These are phyloP conservation scores for Branchellion lobata DNA, from an alignment of 2,888 invertebrate genomes.

Conservation along the genomic window DNA sequence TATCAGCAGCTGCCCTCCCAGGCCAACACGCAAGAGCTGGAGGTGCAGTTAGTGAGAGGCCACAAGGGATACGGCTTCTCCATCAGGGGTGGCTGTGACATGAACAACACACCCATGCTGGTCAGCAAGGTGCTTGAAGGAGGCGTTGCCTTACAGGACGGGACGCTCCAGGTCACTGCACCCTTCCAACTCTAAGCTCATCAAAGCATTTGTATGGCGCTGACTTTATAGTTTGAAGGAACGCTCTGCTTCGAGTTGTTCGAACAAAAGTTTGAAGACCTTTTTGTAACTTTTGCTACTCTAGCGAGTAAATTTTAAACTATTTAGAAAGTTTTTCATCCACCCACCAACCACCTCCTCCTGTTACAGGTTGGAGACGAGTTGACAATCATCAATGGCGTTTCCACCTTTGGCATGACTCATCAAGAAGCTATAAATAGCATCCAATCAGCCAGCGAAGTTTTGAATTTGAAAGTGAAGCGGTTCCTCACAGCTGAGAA, in stretches of 20 bases:
- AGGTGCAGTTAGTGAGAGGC: conserved; percentile 70
- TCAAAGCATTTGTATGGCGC: neutral
- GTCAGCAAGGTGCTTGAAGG: conserved; percentile 72
- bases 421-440: conserved; percentile 74
- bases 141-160: conserved; percentile 63
- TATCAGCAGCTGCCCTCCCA: neutral
- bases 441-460: conserved; percentile 70
- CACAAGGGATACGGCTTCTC: conserved; percentile 74
- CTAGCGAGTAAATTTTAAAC: neutral
- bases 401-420: conserved; percentile 72
- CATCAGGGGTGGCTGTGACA: conserved; percentile 74
- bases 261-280: too few species aligned
- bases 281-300: too few species aligned
- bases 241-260: neutral
- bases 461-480: conserved; percentile 66
- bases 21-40: conserved; percentile 62
- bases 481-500: conserved; percentile 45
- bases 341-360: neutral
- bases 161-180: conserved; percentile 59
- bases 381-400: conserved; percentile 73
- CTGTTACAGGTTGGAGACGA: conserved; percentile 71
- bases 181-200: too few species aligned
- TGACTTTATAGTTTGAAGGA: neutral
- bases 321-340: neutral
- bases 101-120: conserved; percentile 74